Evolutionary conservation across 2,113 vertebrate species (phyloP).

Genomic region (Danio rerio): GRCz12tu NC_133198.1:22313501-22314000

Average conservation of each 20-base stretch:
- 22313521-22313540: no score
- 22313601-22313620: no score
- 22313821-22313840: neutral
- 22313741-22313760: no score
- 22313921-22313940: neutral
- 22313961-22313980: neutral
- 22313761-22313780: neutral
- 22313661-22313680: neutral
- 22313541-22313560: no score
- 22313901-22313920: neutral
- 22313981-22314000: neutral
- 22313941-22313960: neutral
- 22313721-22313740: no score
- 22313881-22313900: neutral
- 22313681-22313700: no score
- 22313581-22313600: no score
- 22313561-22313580: no score
- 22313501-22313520: no score
- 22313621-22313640: neutral
- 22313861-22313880: constrained; percentile 5
- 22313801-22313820: neutral
- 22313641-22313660: neutral
- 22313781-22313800: neutral
- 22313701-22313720: neutral
- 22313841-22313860: neutral